These are phyloP conservation scores for Coracias cyanogaster DNA, from an alignment of 2,797 vertebrate genomes.

Conservation along the genomic window DNA sequence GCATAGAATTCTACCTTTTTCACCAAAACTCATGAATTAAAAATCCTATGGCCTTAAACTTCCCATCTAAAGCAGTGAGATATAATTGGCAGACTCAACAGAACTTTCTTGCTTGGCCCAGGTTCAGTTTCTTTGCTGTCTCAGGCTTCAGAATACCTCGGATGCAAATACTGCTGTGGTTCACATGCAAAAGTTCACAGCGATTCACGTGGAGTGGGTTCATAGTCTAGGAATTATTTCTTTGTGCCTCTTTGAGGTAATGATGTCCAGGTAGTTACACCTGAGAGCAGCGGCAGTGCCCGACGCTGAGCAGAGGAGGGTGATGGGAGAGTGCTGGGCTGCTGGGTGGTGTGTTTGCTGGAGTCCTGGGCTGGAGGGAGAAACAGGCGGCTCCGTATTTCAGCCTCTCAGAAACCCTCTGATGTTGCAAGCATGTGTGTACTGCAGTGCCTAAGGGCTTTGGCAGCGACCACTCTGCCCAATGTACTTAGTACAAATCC, in stretches of 20 bases:
- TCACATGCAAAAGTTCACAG: background rate
- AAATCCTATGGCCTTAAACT: background rate
- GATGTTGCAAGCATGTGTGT: background rate
- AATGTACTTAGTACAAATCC: background rate
- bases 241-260: background rate
- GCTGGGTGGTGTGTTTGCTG: rapidly evolving
- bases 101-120: background rate
- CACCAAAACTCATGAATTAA: background rate
- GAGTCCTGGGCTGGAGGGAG: background rate
- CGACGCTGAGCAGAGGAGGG: background rate
- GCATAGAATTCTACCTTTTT: background rate
- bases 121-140: background rate
- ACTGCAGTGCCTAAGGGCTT: background rate
- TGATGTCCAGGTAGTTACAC: background rate
- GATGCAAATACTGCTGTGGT: background rate
- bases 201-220: background rate
- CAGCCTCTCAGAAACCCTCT: background rate
- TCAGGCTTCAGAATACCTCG: background rate
- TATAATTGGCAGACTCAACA: background rate
- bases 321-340: background rate
- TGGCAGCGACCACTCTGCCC: background rate
- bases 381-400: background rate
- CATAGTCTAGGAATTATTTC: background rate
- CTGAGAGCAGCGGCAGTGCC: background rate
- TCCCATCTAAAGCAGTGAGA: background rate